Percentiles rank a stretch among this genome's conserved stretches.
These are phyloP conservation scores for Macrocentrus cingulum DNA, from an alignment of 1,140 invertebrate species.

Conservation along the genomic window DNA sequence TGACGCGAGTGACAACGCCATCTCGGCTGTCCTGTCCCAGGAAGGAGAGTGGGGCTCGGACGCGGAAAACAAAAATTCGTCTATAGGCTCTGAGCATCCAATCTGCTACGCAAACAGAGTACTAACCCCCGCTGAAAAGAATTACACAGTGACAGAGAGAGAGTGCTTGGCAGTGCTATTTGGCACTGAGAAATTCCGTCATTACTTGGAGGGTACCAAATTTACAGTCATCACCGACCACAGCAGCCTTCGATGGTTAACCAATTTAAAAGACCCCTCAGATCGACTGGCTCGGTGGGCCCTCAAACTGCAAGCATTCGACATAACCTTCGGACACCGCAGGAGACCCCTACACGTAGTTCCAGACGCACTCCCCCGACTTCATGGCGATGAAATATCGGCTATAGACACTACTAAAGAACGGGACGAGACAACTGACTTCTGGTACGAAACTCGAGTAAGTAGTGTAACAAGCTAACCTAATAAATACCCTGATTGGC, in stretches of 20 bases:
- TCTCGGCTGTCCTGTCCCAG: no score
- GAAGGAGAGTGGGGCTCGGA: neutral
- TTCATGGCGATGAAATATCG: neutral
- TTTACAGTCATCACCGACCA: constrained; percentile 57
- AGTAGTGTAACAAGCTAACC: constrained; percentile 11
- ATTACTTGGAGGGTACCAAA: constrained; percentile 44
- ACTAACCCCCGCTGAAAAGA: constrained; percentile 1
- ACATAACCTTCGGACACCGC: constrained; percentile 27
- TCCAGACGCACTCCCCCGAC: constrained; percentile 32
- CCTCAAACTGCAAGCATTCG: constrained; percentile 30
- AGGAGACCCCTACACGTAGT: constrained; percentile 31
- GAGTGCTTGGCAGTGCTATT: constrained; percentile 59
- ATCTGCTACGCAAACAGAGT: constrained; percentile 9
- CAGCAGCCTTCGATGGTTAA: constrained; percentile 56
- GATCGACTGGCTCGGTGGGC: constrained; percentile 54
- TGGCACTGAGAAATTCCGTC: constrained; percentile 52
- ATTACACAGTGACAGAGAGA: constrained; percentile 44
- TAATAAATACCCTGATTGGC: constrained; percentile 21
- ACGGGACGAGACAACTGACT: neutral
- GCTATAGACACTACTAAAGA: neutral
- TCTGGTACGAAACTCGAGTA: neutral
- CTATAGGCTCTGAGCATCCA: neutral
- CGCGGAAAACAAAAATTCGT: neutral
- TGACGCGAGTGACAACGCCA: constrained; percentile 28
- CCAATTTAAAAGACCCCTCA: constrained; percentile 48